Percentiles rank a stretch among this genome's conserved stretches.
Conservation (phyloP, 2,113 vertebrate species). For the Plecotus auritus region DNA sequence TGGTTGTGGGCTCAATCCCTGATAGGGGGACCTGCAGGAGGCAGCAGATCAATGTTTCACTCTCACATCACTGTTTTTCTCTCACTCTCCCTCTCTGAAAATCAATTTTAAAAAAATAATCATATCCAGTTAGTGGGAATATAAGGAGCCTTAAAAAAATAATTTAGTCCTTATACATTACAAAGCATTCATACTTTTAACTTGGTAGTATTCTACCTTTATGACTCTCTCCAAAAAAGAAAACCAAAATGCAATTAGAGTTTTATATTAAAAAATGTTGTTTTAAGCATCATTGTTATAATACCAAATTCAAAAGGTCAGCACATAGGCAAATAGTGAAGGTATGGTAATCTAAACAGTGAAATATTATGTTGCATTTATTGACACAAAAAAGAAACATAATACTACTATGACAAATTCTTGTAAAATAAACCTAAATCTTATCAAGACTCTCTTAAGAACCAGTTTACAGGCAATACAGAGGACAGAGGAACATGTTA, state of each 20-base stretch:
- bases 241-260: neutral
- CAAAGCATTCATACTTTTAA: neutral
- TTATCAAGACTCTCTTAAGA: neutral
- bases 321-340: neutral
- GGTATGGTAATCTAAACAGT: neutral
- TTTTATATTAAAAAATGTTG: neutral
- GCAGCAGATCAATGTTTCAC: too few species aligned
- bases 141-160: neutral
- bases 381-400: neutral
- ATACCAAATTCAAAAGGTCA: neutral
- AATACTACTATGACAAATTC: neutral
- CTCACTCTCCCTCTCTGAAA: too few species aligned
- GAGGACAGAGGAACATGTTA: neutral
- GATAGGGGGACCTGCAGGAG: too few species aligned
- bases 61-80: too few species aligned
- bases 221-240: neutral
- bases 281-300: neutral
- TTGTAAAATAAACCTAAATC: neutral
- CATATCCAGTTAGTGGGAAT: neutral
- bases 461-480: neutral
- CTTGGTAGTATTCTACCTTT: neutral
- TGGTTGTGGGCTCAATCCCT: too few species aligned
- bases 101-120: neutral
- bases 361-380: neutral
- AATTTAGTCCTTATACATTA: neutral